Percentiles rank a stretch among this genome's conserved stretches.
Conservation (phyloP, 2,888 invertebrate species). For the Opisthograptis luteolata region DNA sequence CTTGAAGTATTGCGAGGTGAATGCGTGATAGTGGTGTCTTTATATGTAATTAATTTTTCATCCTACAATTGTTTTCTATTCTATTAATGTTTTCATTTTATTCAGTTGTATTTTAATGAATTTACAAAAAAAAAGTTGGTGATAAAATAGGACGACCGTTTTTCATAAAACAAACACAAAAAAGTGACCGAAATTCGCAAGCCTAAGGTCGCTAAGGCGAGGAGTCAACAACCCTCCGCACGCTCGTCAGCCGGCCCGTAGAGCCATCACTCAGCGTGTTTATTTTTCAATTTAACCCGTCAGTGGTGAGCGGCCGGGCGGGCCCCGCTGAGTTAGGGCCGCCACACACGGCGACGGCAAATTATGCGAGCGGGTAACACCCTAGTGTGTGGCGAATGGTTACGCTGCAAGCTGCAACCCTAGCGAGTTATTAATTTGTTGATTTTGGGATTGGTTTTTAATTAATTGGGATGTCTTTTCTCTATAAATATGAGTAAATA, state of each 20-base stretch:
- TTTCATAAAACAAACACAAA: conserved; percentile 6
- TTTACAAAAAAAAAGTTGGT: not conserved
- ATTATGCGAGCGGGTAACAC: conserved; percentile 57
- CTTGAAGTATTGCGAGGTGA: too few species aligned
- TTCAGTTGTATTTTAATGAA: too few species aligned
- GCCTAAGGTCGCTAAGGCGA: conserved; percentile 19
- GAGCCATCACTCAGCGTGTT: conserved; percentile 76
- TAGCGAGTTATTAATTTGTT: conserved; percentile 26
- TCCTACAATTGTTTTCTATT: too few species aligned
- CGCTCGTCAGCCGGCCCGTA: conserved; percentile 55
- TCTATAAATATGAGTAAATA: too few species aligned
- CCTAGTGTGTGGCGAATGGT: conserved; percentile 27
- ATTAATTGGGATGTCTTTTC: conserved; percentile 1
- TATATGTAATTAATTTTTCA: too few species aligned
- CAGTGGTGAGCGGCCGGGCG: conserved; percentile 58
- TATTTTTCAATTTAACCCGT: conserved; percentile 82
- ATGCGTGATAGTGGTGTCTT: too few species aligned
- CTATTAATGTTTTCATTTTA: too few species aligned
- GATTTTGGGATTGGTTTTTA: conserved; percentile 9
- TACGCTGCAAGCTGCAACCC: conserved; percentile 39
- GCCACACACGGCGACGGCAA: conserved; percentile 80
- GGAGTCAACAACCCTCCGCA: conserved; percentile 65
- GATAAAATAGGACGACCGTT: conserved; percentile 12
- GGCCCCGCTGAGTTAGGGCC: conserved; percentile 73
- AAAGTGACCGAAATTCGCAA: conserved; percentile 27